Evolutionary conservation across 2,113 vertebrate genomes (phyloP).

Genomic region (Podiceps cristatus): DNA sequence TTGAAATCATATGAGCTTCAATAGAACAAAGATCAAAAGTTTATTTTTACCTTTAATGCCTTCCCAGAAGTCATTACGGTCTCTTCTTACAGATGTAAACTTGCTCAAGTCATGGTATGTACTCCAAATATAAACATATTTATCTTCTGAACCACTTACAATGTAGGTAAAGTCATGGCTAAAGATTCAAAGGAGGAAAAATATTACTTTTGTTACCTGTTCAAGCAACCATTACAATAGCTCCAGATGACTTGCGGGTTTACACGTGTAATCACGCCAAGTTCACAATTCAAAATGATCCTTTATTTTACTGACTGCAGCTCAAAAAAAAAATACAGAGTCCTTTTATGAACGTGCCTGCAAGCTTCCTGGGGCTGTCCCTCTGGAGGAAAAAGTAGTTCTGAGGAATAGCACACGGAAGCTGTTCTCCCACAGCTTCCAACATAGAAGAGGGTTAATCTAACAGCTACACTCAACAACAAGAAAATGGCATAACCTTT

Average conservation of each 20-base stretch:
- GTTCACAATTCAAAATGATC: background rate
- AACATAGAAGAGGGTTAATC: background rate
- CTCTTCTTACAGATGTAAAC: slow-evolving; percentile 95
- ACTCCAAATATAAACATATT: slow-evolving; percentile 98
- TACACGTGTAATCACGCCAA: background rate
- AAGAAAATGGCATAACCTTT: background rate
- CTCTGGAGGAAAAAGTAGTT: background rate
- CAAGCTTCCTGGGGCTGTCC: background rate
- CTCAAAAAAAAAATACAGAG: background rate
- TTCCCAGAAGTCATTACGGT: slow-evolving; percentile 99
- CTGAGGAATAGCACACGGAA: background rate
- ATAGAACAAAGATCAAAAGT: background rate
- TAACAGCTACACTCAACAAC: background rate
- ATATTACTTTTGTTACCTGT: background rate
- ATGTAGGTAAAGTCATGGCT: slow-evolving; percentile 98
- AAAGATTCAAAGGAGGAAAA: slow-evolving; percentile 16
- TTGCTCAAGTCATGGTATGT: slow-evolving; percentile 98
- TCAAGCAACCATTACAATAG: background rate
- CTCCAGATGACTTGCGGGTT: background rate
- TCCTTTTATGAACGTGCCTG: background rate
- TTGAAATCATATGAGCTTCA: background rate
- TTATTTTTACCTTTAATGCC: slow-evolving; percentile 92
- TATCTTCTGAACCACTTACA: slow-evolving; percentile 97
- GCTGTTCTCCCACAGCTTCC: background rate
- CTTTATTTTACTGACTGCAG: background rate